Conservation (phyloP, 2,113 vertebrate species). For the Aepyceros melampus region DNA sequence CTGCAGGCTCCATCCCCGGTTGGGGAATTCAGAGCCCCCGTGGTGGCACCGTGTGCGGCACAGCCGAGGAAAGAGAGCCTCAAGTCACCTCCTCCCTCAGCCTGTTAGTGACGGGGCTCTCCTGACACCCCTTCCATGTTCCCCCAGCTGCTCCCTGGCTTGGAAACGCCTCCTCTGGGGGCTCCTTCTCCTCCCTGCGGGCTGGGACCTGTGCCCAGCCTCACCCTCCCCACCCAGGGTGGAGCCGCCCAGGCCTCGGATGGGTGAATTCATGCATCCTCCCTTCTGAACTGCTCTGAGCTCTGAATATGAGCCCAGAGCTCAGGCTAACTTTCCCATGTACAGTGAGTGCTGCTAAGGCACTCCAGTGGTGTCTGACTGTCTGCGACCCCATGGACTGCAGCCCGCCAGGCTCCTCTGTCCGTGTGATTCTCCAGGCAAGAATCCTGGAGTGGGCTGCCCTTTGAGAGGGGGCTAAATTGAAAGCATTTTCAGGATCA, state of each 20-base stretch:
- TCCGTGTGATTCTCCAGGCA: neutral
- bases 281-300: neutral
- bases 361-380: neutral
- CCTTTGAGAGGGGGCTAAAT: neutral
- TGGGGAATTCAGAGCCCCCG: neutral
- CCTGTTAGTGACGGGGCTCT: neutral
- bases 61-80: neutral
- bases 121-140: neutral
- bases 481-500: neutral
- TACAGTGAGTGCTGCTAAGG: neutral
- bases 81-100: accelerated
- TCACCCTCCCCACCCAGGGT: too few relatives aligned
- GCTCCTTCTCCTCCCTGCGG: neutral
- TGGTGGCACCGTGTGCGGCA: accelerated
- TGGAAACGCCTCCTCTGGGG: too few relatives aligned
- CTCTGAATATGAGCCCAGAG: neutral
- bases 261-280: neutral
- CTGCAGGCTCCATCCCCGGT: accelerated
- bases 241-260: accelerated
- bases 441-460: neutral
- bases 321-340: accelerated
- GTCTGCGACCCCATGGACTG: neutral
- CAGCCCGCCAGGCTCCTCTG: neutral
- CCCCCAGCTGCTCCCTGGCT: neutral
- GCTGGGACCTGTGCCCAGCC: neutral